Base-by-base conservation (phyloP, 1,140 invertebrate genomes). In the Pectinophora gossypiella region DNA sequence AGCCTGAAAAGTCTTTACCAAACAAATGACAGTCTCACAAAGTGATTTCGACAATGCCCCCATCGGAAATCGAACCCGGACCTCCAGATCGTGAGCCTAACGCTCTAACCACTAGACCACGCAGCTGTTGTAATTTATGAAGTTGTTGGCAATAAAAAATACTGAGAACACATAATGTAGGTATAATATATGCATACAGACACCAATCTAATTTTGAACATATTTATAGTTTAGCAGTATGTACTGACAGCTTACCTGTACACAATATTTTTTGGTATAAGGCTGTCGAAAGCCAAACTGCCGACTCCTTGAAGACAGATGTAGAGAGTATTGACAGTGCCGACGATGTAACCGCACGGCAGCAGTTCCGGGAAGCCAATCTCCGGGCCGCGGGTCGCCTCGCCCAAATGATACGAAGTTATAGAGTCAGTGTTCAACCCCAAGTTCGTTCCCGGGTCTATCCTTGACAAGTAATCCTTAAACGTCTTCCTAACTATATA, bases 181-280 rank as follows among this genome's bases (percentile, higher is more conserved):
- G n/a, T n/a, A n/a, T n/a, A n/a, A n/a, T n/a, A n/a, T n/a, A n/a
- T n/a, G n/a, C n/a, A n/a, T n/a, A n/a, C n/a, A n/a, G n/a, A n/a
- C n/a, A n/a, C n/a, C n/a, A n/a, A n/a, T n/a, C n/a, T n/a, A n/a
- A n/a, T n/a, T n/a, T n/a, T n/a, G n/a, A n/a, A n/a, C n/a, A n/a
- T n/a, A n/a, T n/a, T n/a, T n/a, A n/a, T n/a, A n/a, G n/a, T n/a
- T n/a, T n/a, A n/a, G n/a, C n/a, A n/a, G n/a, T n/a, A n/a, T n/a
- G n/a, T n/a, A n/a, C n/a, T n/a, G n/a, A n/a, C n/a, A n/a, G n/a
- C 90, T 60, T 89, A 89, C 79, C 97, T 93, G 87, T 99, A 96
- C 46, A 99, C 93, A 64, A 99, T 97, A 58, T 96, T 95, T 87
- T 97, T 96, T 51, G 98, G 98, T 81, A 99, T 98, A 35, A 99